Evolutionary conservation across 2,113 vertebrate genomes (phyloP), one percentile per base, ranked within the genome.

Genomic region (Microcebus jonahi): DNA sequence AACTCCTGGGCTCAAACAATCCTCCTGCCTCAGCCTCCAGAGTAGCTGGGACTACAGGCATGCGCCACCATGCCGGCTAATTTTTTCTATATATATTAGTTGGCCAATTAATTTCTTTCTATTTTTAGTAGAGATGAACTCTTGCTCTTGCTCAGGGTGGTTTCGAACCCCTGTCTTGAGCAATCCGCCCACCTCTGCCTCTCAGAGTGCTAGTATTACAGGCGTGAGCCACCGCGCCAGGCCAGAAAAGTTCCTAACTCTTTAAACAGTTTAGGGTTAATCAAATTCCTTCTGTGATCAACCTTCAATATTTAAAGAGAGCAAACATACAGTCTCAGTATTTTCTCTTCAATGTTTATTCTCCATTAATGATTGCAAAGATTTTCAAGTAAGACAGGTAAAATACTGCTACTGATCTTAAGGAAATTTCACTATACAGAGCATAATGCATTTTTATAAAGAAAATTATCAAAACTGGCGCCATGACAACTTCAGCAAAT

Each of bases 341-440:
- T 61, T 61, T 93, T 94, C 55, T 93, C 71, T 86, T 68, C 89
- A 18, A 86, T 82, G 53, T 76, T 94, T 84, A 70, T 6, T 85
- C 15, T 84, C 61, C 36, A 86, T 75, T 91, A 89, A 94, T 88
- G 13, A 94, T 71, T 71, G 39, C 36, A 85, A 82, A 96, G 45
- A 89, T 84, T 86, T 94, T 80, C 61, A 89, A 61, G 48, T 88
- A 88, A 82, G 91, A 57, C 25, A 96, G 80, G 15, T 42, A 65
- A 96, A 96, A 79, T 89, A 77, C 27, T 88, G 68, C 23, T 88
- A 70, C 4, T 80, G 65, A 92, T 71, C 18, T 65, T 91, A 75
- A 61, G 21, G 80, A 79, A 88, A 70, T 75, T 61, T 63, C 55
- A 73, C 82, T 73, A 73, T 34, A 65, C 50, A 75, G 14, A 80